These are phyloP conservation scores for Pristionchus pacificus DNA, from an alignment of 1,140 invertebrate genomes.

Conservation along the genomic window DNA sequence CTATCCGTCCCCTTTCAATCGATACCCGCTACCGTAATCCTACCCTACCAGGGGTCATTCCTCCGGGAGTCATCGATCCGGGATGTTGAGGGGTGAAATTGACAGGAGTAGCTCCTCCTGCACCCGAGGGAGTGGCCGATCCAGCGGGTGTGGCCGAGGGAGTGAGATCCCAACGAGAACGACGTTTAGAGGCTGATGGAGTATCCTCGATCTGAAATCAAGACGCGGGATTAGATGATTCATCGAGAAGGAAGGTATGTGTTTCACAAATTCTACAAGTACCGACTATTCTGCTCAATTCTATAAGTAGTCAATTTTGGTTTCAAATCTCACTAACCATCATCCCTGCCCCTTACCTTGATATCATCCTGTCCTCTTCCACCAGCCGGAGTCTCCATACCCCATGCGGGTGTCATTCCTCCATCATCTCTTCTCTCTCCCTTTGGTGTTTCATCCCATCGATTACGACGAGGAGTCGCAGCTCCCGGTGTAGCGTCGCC, in stretches of 20 bases:
- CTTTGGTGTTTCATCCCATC: constrained; percentile 99
- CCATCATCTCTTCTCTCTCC: constrained; percentile 74
- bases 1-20: constrained; percentile 41
- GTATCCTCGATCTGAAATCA: constrained; percentile 64
- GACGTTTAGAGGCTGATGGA: constrained; percentile 82
- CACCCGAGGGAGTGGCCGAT: constrained; percentile 45
- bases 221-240: background rate
- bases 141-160: constrained; percentile 63
- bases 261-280: no score
- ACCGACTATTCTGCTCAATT: background rate
- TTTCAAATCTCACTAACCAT: background rate
- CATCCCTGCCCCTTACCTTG: constrained; percentile 53
- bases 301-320: background rate
- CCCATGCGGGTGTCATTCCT: constrained; percentile 69
- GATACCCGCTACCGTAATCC: constrained; percentile 64
- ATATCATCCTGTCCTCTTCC: constrained; percentile 73
- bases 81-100: constrained; percentile 46
- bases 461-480: constrained; percentile 83
- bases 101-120: constrained; percentile 38
- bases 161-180: constrained; percentile 95
- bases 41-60: constrained; percentile 68
- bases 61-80: constrained; percentile 61
- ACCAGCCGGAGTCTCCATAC: constrained; percentile 89
- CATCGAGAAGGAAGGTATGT: background rate
- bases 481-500: constrained; percentile 77